phyloP scores from a whole-genome alignment of 2,113 vertebrate genomes.

The Acrocephalus kingi region DNA sequence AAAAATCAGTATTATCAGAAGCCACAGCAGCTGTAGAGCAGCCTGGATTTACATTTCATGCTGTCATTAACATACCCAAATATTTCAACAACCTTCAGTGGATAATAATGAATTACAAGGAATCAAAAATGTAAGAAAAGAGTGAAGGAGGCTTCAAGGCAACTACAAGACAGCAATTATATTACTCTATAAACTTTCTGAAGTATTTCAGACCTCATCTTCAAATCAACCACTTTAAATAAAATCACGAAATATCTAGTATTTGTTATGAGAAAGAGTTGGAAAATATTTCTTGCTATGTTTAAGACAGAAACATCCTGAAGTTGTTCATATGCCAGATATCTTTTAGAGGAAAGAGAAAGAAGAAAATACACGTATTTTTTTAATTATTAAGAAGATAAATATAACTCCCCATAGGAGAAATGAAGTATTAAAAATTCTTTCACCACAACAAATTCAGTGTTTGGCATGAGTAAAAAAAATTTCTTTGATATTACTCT shows the following conservation, averaged over 20 bases:
- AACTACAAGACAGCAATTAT: background rate
- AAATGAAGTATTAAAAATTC: constrained; percentile 29
- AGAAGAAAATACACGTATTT: background rate
- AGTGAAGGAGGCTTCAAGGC: background rate
- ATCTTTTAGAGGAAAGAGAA: background rate
- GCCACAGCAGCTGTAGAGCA: background rate
- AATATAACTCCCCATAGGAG: background rate
- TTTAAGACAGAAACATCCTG: background rate
- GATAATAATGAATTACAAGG: background rate
- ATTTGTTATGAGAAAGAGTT: background rate
- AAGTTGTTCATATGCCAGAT: background rate
- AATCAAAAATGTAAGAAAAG: background rate
- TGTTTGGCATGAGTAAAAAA: constrained; percentile 59
- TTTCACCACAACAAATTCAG: constrained; percentile 52
- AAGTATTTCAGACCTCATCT: background rate
- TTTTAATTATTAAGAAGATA: background rate
- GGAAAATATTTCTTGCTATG: background rate
- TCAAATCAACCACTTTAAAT: background rate
- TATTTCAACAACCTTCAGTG: background rate
- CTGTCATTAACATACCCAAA: background rate
- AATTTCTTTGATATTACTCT: constrained; percentile 67
- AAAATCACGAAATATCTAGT: background rate
- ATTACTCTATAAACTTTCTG: background rate
- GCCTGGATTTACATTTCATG: background rate
- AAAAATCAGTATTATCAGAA: background rate